Evolutionary conservation across 2,888 invertebrate species (phyloP), one percentile per base, ranked within the genome.

Genomic region (Cartodere bifasciata): DNA sequence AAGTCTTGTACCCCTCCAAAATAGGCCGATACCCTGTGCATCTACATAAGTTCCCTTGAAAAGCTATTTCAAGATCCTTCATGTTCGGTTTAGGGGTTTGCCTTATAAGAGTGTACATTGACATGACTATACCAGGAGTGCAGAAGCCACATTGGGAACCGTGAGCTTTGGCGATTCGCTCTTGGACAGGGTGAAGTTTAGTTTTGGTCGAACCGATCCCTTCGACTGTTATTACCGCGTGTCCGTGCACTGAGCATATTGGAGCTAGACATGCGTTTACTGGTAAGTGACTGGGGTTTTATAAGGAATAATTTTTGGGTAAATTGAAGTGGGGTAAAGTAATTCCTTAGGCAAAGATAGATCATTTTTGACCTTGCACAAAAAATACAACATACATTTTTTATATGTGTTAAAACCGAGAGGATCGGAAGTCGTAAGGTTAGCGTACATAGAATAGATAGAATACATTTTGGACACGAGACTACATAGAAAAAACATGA

Each of bases 111-210:
- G 88, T 68, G 50, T 92, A 94, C 88, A 94, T 90, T 1, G 92
- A 91, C 94, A 95, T 95, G 1, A 95, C 86, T 38, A 95, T 88
- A 15, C 94, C 94, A 3, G 92, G 92, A 0, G 92, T 92, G 48
- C 55, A 55, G 33, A 55, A 55, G 1, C 92, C 92, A 53, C 94
- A 94, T 58, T 94, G 94, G 0, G 91, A 86, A 1, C 94, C 94
- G 50, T 94, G 91, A 0, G 86, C 72, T 60, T 83, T 83, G 0
- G 88, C 88, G 40, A 92, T 70, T 41, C 87, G 65, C 49, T 87
- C 85, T 63, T 91, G 91, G 1, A 84, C 81, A 0, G 90, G 83
- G 58, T 91, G 90, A 13, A 90, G 63, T 36, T 69, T 72, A 2
- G 75, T 76, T 56, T 70, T 72, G 1, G 79, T 78, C 30, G 78